Evolutionary conservation across 2,113 vertebrate species (phyloP).

Genomic region (Hypomesus transpacificus): DNA sequence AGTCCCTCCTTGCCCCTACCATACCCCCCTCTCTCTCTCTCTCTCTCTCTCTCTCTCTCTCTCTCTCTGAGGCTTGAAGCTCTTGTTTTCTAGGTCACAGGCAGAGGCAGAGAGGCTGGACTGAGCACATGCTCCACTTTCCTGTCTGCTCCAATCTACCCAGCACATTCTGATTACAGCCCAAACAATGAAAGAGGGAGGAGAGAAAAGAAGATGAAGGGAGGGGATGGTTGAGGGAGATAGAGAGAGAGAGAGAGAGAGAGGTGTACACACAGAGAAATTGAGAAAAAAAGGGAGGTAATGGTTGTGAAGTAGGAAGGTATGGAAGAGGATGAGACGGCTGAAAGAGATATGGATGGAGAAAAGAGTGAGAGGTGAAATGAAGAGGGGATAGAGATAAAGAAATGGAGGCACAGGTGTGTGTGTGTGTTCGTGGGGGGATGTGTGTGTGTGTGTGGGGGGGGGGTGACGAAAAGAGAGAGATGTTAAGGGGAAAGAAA

Average conservation of each 20-base stretch:
- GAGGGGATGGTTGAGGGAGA: not conserved
- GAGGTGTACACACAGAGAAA: not conserved
- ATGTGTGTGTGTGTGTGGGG: too few relatives aligned
- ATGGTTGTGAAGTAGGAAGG: too few relatives aligned
- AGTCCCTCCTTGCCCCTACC: not conserved
- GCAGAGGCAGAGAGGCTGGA: conserved; percentile 6
- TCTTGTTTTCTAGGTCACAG: conserved; percentile 33
- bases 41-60: not conserved
- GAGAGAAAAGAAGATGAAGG: conserved; percentile 6
- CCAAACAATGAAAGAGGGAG: conserved; percentile 14
- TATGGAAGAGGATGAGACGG: not conserved
- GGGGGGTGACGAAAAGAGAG: not conserved
- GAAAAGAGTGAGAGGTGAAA: not conserved
- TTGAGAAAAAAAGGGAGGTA: not conserved
- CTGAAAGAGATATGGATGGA: not conserved
- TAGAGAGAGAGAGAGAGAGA: not conserved
- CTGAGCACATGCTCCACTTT: conserved; percentile 1
- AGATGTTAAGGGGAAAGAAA: not conserved
- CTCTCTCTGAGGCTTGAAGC: conserved; percentile 16
- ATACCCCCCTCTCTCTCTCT: not conserved
- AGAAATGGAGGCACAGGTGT: not conserved
- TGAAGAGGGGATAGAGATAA: not conserved
- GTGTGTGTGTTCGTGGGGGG: not conserved
- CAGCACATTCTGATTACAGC: conserved; percentile 2
- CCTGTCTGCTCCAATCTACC: conserved; percentile 17